Percentiles rank a stretch among this genome's conserved stretches.
These are phyloP conservation scores for Tachyglossus aculeatus DNA, from an alignment of 2,797 vertebrate species.

Conservation along the genomic window DNA sequence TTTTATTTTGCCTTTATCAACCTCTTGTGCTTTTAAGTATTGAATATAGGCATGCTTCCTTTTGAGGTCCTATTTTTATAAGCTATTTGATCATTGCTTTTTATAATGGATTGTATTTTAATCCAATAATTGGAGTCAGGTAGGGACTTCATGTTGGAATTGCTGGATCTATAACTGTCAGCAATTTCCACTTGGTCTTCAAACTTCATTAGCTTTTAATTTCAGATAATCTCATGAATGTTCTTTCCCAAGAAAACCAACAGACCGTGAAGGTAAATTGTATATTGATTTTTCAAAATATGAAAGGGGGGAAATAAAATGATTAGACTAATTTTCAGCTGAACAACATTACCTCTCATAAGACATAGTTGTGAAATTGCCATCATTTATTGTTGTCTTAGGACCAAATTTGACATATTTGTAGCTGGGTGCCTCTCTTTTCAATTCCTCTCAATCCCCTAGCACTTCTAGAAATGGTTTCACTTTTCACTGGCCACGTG, in stretches of 20 bases:
- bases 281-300: slow-evolving; percentile 43
- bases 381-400: slow-evolving; percentile 19
- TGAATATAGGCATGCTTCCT: slow-evolving; percentile 7
- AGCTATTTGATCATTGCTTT: slow-evolving; percentile 1
- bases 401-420: neutral
- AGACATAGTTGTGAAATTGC: slow-evolving; percentile 3
- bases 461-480: too few species aligned
- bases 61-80: neutral
- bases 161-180: slow-evolving; percentile 14
- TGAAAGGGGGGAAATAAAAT: neutral
- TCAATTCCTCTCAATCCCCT: neutral
- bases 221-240: slow-evolving; percentile 48
- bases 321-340: slow-evolving; percentile 36
- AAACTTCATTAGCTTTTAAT: slow-evolving; percentile 56
- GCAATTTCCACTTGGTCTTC: slow-evolving; percentile 29
- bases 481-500: too few species aligned
- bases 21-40: neutral
- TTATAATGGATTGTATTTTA: neutral
- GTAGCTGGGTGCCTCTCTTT: neutral
- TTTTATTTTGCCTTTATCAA: neutral
- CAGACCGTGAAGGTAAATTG: slow-evolving; percentile 39
- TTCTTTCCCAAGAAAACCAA: slow-evolving; percentile 49
- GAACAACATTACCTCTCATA: slow-evolving; percentile 15
- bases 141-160: slow-evolving; percentile 5
- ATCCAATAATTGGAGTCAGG: neutral